Evolutionary conservation across 2,888 invertebrate genomes (phyloP).

Genomic region (Baronia brevicornis): DNA sequence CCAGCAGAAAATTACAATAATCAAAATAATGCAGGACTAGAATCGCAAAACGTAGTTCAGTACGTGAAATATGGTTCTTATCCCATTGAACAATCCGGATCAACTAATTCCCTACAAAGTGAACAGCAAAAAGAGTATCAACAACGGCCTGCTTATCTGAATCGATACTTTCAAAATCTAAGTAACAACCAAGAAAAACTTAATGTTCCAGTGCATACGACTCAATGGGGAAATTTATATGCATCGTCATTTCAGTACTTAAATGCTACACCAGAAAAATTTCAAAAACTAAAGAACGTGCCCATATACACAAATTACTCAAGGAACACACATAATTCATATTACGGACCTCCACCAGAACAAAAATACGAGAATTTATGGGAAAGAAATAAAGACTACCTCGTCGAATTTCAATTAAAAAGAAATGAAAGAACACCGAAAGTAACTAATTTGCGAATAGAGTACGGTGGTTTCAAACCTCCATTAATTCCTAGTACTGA

Average conservation of each 20-base stretch:
- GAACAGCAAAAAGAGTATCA: slow-evolving; percentile 19
- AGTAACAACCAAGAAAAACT: slow-evolving; percentile 24
- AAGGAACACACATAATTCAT: slow-evolving; percentile 30
- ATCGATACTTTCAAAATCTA: slow-evolving; percentile 24
- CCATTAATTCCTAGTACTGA: slow-evolving; percentile 87
- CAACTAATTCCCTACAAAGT: slow-evolving; percentile 18
- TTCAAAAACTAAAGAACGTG: slow-evolving; percentile 22
- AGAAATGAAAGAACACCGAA: slow-evolving; percentile 75
- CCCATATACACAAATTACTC: slow-evolving; percentile 35
- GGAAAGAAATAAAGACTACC: slow-evolving; percentile 37
- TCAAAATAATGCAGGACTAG: slow-evolving; percentile 40
- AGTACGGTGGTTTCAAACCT: slow-evolving; percentile 88
- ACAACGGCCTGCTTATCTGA: slow-evolving; percentile 23
- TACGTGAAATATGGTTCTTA: slow-evolving; percentile 6
- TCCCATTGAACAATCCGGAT: slow-evolving; percentile 3
- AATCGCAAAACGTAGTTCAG: slow-evolving; percentile 13
- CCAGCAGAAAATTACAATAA: slow-evolving; percentile 58
- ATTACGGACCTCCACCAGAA: slow-evolving; percentile 72
- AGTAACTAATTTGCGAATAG: slow-evolving; percentile 76
- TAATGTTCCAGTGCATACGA: slow-evolving; percentile 28
- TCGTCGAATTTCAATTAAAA: slow-evolving; percentile 62
- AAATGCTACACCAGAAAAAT: slow-evolving; percentile 34
- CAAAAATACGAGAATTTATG: slow-evolving; percentile 35
- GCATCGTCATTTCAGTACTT: slow-evolving; percentile 55
- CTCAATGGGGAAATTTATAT: slow-evolving; percentile 54